A percentile compares a stretch with the other conserved stretches of the same genome.
These are phyloP conservation scores for Hirtodrosophila histrioides DNA, from an alignment of 2,888 invertebrate species.

Conservation along the genomic window DNA sequence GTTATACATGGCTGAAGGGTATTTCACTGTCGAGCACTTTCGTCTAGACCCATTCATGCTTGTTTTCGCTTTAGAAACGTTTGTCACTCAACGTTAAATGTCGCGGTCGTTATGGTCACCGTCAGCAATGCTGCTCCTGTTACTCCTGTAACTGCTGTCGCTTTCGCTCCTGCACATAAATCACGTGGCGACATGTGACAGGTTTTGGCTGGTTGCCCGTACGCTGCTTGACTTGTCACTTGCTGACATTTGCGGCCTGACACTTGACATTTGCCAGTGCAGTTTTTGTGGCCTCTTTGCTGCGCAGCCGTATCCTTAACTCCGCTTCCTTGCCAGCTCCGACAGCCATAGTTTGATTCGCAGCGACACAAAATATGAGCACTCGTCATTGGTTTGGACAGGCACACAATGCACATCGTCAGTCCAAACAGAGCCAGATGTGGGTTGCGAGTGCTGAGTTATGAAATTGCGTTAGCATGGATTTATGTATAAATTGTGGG, in stretches of 20 bases:
- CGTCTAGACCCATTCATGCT: neutral
- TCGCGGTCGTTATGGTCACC: constrained; percentile 38
- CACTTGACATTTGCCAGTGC: constrained; percentile 67
- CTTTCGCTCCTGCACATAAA: constrained; percentile 48
- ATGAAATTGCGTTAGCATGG: constrained; percentile 16
- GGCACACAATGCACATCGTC: constrained; percentile 30
- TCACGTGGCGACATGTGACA: constrained; percentile 66
- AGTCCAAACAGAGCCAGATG: neutral
- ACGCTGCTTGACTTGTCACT: constrained; percentile 66
- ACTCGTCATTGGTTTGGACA: constrained; percentile 45
- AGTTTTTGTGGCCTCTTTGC: constrained; percentile 22
- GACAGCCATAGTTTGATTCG: constrained; percentile 29
- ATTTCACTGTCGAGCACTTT: neutral
- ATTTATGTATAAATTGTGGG: constrained; percentile 13
- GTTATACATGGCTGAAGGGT: neutral
- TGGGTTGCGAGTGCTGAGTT: constrained; percentile 3
- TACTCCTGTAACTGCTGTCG: constrained; percentile 18
- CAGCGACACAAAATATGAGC: constrained; percentile 47
- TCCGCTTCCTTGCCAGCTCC: constrained; percentile 28
- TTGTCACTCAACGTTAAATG: constrained; percentile 45
- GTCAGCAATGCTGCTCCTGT: constrained; percentile 16
- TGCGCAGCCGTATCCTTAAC: constrained; percentile 8
- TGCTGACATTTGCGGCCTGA: constrained; percentile 72
- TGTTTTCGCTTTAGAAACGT: constrained; percentile 30
- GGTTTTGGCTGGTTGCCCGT: constrained; percentile 64